These are phyloP conservation scores for Ancistrus triradiatus DNA, from an alignment of 2,113 vertebrate species.

Conservation along the genomic window DNA sequence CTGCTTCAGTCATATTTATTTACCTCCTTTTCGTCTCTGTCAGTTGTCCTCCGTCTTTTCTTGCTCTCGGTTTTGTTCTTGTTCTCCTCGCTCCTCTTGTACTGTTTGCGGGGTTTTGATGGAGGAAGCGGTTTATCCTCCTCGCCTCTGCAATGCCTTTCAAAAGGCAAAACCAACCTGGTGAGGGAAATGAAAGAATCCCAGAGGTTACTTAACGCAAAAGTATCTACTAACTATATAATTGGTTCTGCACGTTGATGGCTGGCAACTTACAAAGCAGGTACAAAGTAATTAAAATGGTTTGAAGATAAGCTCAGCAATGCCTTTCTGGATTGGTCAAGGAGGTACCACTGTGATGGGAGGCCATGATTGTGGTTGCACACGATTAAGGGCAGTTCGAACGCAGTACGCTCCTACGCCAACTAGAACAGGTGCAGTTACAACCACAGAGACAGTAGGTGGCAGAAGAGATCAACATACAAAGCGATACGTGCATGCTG, in stretches of 20 bases:
- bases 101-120: slow-evolving; percentile 82
- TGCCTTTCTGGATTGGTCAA: no score
- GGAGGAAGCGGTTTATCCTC: slow-evolving; percentile 87
- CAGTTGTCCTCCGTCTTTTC: slow-evolving; percentile 66
- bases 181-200: neutral
- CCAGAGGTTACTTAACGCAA: no score
- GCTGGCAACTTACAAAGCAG: no score
- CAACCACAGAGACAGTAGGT: neutral
- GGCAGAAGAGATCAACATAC: neutral
- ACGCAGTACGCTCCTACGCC: neutral
- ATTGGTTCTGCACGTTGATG: no score
- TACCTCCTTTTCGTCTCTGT: slow-evolving; percentile 65
- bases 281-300: no score
- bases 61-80: slow-evolving; percentile 64
- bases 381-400: neutral
- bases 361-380: no score
- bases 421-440: neutral
- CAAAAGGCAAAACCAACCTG: slow-evolving; percentile 90
- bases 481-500: no score
- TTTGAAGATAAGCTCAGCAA: no score
- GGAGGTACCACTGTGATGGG: no score
- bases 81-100: slow-evolving; percentile 73
- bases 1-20: neutral
- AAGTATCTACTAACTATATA: no score
- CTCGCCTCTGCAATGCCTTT: slow-evolving; percentile 85